phyloP scores from a whole-genome alignment of 2,113 vertebrate genomes.

The Pachyramphus minor region DNA sequence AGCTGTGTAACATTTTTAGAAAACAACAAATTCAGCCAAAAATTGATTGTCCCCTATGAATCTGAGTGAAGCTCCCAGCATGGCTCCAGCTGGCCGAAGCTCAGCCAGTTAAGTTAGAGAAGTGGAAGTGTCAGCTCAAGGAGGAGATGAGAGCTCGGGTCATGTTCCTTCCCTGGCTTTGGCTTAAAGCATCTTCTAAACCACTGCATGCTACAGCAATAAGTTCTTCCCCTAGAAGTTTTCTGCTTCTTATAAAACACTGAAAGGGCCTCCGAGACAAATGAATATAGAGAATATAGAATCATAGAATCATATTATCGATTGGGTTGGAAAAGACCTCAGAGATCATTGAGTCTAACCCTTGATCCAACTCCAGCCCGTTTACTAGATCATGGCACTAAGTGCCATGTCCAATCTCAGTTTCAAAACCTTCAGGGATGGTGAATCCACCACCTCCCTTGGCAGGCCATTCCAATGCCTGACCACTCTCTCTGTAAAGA shows the following conservation, averaged over 20 bases:
- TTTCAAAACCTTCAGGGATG: too few relatives aligned
- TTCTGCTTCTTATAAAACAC: not conserved
- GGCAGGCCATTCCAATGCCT: too few relatives aligned
- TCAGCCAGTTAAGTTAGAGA: rapidly evolving
- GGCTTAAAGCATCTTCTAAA: not conserved
- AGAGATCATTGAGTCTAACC: too few relatives aligned
- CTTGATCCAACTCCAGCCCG: too few relatives aligned
- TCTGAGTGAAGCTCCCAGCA: not conserved
- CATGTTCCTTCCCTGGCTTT: not conserved
- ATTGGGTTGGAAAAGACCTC: too few relatives aligned
- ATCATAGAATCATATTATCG: too few relatives aligned
- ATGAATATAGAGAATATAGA: too few relatives aligned
- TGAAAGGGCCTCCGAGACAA: not conserved
- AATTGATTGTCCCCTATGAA: not conserved
- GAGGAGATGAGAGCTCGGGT: not conserved
- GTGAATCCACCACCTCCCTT: too few relatives aligned
- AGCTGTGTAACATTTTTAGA: not conserved
- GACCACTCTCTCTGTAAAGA: too few relatives aligned
- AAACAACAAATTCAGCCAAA: not conserved
- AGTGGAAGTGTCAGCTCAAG: not conserved
- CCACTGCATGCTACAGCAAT: not conserved
- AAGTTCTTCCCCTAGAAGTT: not conserved
- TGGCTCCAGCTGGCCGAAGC: not conserved
- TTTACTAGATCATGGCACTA: too few relatives aligned
- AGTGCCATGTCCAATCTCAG: too few relatives aligned